Conservation (phyloP, 1,140 invertebrate genomes). For the Gyrodactylus salaris region DNA sequence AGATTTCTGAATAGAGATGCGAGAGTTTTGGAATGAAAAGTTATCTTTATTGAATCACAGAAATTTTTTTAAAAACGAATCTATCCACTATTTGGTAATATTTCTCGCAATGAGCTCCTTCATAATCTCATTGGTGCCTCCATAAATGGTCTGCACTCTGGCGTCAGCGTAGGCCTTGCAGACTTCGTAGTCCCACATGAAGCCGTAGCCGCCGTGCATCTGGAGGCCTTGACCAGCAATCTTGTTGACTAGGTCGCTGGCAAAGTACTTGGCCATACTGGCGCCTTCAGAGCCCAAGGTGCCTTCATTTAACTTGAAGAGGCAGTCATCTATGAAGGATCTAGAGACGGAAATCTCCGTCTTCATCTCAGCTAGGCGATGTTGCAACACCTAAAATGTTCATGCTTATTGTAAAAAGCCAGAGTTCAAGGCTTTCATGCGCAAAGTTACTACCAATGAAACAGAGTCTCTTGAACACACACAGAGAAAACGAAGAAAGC, state of each 20-base stretch:
- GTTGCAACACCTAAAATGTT: conserved; percentile 19
- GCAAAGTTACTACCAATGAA: no score
- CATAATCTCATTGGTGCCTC: conserved; percentile 25
- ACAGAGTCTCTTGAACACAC: background rate
- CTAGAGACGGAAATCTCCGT: conserved; percentile 19
- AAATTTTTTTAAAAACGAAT: background rate
- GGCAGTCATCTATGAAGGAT: conserved; percentile 22
- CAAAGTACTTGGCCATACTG: conserved; percentile 24
- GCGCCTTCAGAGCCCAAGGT: conserved; percentile 18
- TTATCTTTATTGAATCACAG: background rate
- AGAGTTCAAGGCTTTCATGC: no score
- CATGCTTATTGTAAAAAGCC: background rate
- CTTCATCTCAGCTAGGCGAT: conserved; percentile 24
- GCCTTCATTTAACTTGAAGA: conserved; percentile 16
- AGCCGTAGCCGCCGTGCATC: conserved; percentile 24
- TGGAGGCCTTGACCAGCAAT: conserved; percentile 21
- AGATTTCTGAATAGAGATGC: background rate
- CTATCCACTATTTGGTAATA: conserved; percentile 9
- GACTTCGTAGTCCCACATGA: conserved; percentile 24
- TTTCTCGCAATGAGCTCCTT: conserved; percentile 21
- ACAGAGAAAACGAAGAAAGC: background rate
- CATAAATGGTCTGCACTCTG: conserved; percentile 23
- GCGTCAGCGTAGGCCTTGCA: conserved; percentile 20
- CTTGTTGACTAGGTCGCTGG: conserved; percentile 20
- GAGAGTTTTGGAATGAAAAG: background rate